Evolutionary conservation across 2,888 invertebrate species (phyloP).

Genomic region (Himalopsyche kuldschensis): DNA sequence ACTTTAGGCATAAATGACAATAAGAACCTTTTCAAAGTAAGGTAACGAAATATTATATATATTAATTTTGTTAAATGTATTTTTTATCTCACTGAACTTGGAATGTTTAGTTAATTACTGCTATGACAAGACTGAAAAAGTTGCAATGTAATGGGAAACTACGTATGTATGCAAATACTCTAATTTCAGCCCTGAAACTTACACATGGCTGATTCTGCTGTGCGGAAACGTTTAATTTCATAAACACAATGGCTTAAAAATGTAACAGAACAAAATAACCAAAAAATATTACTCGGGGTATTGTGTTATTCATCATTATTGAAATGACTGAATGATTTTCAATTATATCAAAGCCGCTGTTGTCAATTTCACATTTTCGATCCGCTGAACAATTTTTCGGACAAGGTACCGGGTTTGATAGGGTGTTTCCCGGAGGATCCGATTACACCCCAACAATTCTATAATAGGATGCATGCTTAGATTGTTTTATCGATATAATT

Average conservation of each 20-base stretch:
- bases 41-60: background rate
- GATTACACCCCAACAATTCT: too few relatives aligned
- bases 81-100: background rate
- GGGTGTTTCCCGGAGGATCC: too few relatives aligned
- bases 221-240: constrained; percentile 19
- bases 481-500: too few relatives aligned
- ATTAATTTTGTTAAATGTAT: background rate
- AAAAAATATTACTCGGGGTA: background rate
- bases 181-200: too few relatives aligned
- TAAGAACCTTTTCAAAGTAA: too few relatives aligned
- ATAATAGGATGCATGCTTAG: too few relatives aligned
- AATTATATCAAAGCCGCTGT: background rate
- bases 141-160: too few relatives aligned
- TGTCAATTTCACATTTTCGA: constrained; percentile 11
- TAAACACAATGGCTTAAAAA: constrained; percentile 9
- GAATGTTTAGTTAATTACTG: too few relatives aligned
- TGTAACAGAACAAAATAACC: background rate
- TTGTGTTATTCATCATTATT: constrained; percentile 18
- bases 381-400: constrained; percentile 2
- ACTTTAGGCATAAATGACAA: too few relatives aligned
- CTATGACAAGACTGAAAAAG: too few relatives aligned
- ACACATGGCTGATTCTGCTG: background rate
- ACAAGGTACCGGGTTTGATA: background rate
- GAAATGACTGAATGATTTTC: constrained; percentile 3
- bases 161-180: too few relatives aligned